Percentiles rank a stretch among this genome's conserved stretches.
Evolutionary conservation across 2,888 invertebrate species (phyloP).

Genomic region (Zeuzera pyrina): DNA sequence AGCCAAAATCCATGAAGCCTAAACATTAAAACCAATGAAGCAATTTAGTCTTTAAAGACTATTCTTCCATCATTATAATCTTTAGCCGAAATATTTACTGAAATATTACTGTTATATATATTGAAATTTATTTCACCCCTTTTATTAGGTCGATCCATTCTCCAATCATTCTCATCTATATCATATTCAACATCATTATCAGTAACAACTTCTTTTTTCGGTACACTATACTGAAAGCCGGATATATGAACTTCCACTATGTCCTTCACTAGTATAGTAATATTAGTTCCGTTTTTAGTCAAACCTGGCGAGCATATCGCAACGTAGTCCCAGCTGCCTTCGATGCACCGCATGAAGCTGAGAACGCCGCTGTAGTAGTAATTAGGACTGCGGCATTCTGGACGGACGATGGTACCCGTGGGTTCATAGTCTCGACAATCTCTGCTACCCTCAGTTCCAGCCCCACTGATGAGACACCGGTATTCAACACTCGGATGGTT

Average conservation of each 20-base stretch:
- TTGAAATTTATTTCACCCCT: constrained; percentile 18
- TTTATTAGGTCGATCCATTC: constrained; percentile 19
- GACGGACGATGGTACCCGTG: constrained; percentile 26
- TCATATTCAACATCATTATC: constrained; percentile 21
- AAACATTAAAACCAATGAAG: too few relatives aligned
- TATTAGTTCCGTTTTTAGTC: constrained; percentile 33
- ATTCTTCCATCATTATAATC: constrained; percentile 17
- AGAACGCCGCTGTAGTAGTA: constrained; percentile 30
- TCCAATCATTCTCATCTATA: constrained; percentile 30
- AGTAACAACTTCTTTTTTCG: neutral
- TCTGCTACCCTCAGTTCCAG: constrained; percentile 20
- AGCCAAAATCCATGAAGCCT: too few relatives aligned
- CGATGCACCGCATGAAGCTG: constrained; percentile 31
- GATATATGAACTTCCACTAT: constrained; percentile 28
- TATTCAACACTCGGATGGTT: constrained; percentile 30
- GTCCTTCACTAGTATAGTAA: constrained; percentile 36
- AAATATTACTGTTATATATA: constrained; percentile 26
- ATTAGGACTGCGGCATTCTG: constrained; percentile 32
- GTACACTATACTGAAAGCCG: constrained; percentile 13
- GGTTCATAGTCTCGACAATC: constrained; percentile 30
- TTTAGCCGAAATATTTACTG: too few relatives aligned
- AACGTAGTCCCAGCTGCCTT: constrained; percentile 34
- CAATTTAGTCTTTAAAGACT: constrained; percentile 3
- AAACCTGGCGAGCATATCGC: constrained; percentile 41
- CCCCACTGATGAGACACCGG: constrained; percentile 23